These are phyloP conservation scores for Dermatemys mawii DNA, from an alignment of 2,113 vertebrate species.

Conservation along the genomic window DNA sequence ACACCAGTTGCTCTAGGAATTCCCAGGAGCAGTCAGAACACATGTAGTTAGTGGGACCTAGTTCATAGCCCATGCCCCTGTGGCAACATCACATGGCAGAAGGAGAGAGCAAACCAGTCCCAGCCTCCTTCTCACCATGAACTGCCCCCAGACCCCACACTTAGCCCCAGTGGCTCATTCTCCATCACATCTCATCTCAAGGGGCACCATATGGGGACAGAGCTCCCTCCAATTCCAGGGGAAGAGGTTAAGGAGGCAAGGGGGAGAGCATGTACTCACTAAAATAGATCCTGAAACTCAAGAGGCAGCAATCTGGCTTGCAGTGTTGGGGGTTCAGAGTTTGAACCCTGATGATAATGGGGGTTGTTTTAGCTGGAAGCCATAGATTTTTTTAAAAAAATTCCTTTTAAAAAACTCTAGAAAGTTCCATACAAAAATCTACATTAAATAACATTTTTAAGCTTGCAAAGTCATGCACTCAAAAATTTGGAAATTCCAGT, in stretches of 20 bases:
- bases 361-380: not conserved
- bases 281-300: not conserved
- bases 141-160: not conserved
- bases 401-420: not conserved
- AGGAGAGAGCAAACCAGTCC: not conserved
- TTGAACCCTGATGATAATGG: not conserved
- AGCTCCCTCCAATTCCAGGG: not conserved
- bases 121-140: not conserved
- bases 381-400: rapidly evolving
- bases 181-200: not conserved
- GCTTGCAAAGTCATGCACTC: not conserved
- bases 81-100: not conserved
- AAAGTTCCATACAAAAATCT: not conserved
- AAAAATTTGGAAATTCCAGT: not conserved
- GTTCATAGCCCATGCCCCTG: not conserved
- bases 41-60: not conserved
- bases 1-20: not conserved
- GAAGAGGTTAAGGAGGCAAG: not conserved
- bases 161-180: not conserved
- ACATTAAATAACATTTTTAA: not conserved
- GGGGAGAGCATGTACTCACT: not conserved
- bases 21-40: not conserved
- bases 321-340: not conserved
- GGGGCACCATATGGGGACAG: not conserved
- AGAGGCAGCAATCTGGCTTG: not conserved